These are phyloP conservation scores for Nebria ingens DNA, from an alignment of 1,140 invertebrate species.

Conservation along the genomic window DNA sequence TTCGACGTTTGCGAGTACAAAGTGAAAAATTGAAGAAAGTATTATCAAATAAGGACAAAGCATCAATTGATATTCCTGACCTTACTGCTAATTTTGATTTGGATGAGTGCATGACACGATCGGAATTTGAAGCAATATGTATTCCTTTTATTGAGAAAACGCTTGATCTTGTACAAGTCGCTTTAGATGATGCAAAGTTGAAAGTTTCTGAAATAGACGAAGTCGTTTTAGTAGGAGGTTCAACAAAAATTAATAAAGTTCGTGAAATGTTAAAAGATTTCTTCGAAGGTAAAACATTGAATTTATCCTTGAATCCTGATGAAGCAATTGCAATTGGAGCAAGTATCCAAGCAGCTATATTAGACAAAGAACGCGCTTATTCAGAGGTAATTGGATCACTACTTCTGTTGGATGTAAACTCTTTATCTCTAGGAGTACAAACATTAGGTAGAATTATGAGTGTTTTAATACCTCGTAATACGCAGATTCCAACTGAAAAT, in stretches of 20 bases:
- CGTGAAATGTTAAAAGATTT: constrained; percentile 54
- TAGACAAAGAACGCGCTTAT: constrained; percentile 51
- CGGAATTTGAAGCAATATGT: constrained; percentile 62
- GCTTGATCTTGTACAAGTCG: constrained; percentile 45
- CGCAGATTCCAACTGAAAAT: constrained; percentile 54
- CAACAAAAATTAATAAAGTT: constrained; percentile 54
- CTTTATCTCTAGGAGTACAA: constrained; percentile 53
- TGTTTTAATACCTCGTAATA: constrained; percentile 52
- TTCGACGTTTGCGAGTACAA: constrained; percentile 44
- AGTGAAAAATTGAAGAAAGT: constrained; percentile 70
- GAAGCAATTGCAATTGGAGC: constrained; percentile 64
- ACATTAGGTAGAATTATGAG: constrained; percentile 57
- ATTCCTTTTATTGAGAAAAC: constrained; percentile 48
- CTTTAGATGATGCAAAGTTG: constrained; percentile 54
- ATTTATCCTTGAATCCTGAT: constrained; percentile 69
- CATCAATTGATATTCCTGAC: constrained; percentile 59
- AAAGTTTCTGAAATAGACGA: constrained; percentile 52
- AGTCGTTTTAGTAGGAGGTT: constrained; percentile 53
- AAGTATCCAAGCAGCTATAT: constrained; percentile 66
- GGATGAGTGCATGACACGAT: constrained; percentile 60
- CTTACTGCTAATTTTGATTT: constrained; percentile 61
- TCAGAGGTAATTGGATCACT: constrained; percentile 65
- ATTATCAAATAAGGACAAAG: constrained; percentile 62
- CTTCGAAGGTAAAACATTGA: constrained; percentile 53
- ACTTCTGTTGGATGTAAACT: constrained; percentile 59